Evolutionary conservation across 1,140 invertebrate genomes (phyloP), one percentile per base, ranked within the genome.

Genomic region (Drosophila nigromelanica): DNA sequence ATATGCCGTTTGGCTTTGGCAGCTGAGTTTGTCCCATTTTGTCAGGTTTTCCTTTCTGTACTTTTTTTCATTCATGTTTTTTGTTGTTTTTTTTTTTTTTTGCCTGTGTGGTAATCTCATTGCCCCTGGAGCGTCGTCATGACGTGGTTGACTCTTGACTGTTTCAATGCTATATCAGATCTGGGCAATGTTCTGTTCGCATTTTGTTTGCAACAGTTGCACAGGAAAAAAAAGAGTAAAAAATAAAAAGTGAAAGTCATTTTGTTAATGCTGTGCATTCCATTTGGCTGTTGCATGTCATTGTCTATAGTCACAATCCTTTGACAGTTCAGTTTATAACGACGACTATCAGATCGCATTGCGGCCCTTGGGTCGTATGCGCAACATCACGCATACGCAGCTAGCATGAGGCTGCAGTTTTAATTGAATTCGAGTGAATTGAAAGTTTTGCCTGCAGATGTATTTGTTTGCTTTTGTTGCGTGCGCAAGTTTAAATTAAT

Each of bases 361-460:
- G 18, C 40, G 55, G 51, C 75, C 78, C 78, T 72, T 67, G 66
- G 63, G 75, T 67, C 82, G 82, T 89, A 87, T 86, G 37, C 82
- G 82, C 60, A 85, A 86, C 81, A 85, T 85, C 77, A 86, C 76
- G 81, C 75, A 85, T 85, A 85, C 81, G 77, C 76, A 50, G 35
- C 37, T 11, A 33, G 18, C 62, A 74, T 85, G 81, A 81, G 81
- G 66, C 70, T 66, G 78, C 82, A 78, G 33, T 80, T 85, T 75
- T 73, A 85, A 86, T 85, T 85, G 74, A 86, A 87, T 85, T 77
- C 37, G 39, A 77, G 62, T 62, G 81, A 83, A 85, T 86, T 74
- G 60, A 80, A 81, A 86, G 66, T 85, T 85, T 76, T 37, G 43
- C 33, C 18, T 10, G 51, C 11, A 55, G 47, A 54, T 80, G 63